Base-by-base conservation (phyloP, 2,113 vertebrate genomes). In the Scophthalmus maximus region DNA sequence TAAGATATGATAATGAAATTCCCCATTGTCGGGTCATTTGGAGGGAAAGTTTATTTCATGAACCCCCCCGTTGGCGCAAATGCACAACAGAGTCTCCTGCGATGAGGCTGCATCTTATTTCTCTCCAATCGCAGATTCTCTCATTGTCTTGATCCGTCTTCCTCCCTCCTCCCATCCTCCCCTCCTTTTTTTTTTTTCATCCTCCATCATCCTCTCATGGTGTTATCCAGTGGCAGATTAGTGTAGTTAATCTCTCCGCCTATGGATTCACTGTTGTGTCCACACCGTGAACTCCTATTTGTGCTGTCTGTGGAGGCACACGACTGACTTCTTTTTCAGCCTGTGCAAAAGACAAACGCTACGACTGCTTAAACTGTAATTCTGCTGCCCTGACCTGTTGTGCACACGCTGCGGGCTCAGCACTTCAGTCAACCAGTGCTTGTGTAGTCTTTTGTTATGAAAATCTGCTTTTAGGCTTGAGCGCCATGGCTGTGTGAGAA, bases 141-240 rank as follows among this genome's bases (percentile, higher is more conserved):
- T 46, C 5, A 63, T 55, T 20, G n/a, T 68, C 30, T 72, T 53
- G 9, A 57, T 68, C 62, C 17, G 22, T 67, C 44, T 56, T 55
- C 17, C 26, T 72, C 20, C 42, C 36, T 30, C 25, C 30, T 5
- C 46, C 38, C 50, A 47, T 20, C 52, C 22, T 38, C 32, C 65
- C 27, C 11, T 64, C 46, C 64, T 64, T 44, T 78, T 9, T 64
- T 47, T 36, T 50, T 72, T 70, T 12, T 78, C 61, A 17, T 61
- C 40, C 36, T 74, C 25, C 25, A 52, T 76, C 55, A 67, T 59
- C 44, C 70, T 49, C 70, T 70, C 66, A 30, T 59, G 47, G 57
- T 36, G 56, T 69, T 65, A 79, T 78, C 68, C 74, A 57, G 42
- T 7, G 55, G 23, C 65, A 80, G 68, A 83, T 82, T 73, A 78